Evolutionary conservation across 2,797 vertebrate species (phyloP), one percentile per base, ranked within the genome.

Genomic region (Chrosomus eos): DNA sequence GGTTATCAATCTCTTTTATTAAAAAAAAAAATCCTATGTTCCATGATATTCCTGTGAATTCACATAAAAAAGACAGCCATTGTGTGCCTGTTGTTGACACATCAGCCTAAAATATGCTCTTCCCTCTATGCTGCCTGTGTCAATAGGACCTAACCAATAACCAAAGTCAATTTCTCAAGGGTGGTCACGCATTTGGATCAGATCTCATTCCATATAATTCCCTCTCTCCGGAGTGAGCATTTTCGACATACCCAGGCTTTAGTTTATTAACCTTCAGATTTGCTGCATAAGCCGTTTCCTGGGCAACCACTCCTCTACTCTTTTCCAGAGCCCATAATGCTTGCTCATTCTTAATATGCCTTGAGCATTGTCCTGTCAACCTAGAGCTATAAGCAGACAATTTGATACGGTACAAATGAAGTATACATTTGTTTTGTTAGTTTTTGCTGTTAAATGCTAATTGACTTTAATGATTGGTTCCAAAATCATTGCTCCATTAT

Each of bases 181-280:
- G 71, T 85, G 84, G 88, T 80, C 80, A 85, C 13, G 18, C 31
- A 55, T 66, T 88, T 71, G 36, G 87, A 87, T 81, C 85, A 87
- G 73, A 88, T 82, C 87, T 90, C 84, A 80, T 87, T 90, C 80
- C 82, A 79, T 85, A 73, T 75, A 85, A 88, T 91, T 77, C 83
- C 73, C 23, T 26, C 58, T 78, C 85, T 79, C 77, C 64, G 72
- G 43, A 85, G 83, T 85, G 66, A 76, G 73, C 78, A 80, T 60
- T 53, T 82, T 85, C 81, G 60, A 70, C 26, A 43, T 82, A 74
- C 71, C 58, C 66, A 84, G 40, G 72, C 64, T 33, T 21, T 53
- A 82, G 66, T 68, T 88, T 88, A 88, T 88, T 92, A 90, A 92
- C 90, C 90, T 93, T 93, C 90, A 92, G 88, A 92, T 89, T 76